phyloP scores from a whole-genome alignment of 2,113 vertebrate species.

The Choloepus hoffmanni region DNA sequence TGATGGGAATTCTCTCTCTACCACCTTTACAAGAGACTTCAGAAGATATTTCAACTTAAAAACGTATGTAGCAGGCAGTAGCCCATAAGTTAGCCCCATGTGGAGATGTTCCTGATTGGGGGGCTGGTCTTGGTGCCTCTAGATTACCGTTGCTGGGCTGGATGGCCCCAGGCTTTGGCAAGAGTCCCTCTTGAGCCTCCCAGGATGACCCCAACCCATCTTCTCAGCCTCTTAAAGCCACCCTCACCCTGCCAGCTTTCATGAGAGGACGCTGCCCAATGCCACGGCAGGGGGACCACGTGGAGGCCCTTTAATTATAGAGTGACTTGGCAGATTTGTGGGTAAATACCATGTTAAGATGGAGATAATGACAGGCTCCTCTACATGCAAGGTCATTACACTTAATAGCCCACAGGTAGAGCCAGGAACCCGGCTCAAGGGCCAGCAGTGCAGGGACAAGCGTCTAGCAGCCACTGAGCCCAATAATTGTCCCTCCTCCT shows the following conservation, averaged over 20 bases:
- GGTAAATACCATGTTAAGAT: slow-evolving; percentile 80
- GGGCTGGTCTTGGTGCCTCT: not conserved
- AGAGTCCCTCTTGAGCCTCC: not conserved
- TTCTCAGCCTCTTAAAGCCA: slow-evolving; percentile 45
- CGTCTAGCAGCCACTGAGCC: slow-evolving; percentile 62
- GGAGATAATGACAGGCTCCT: slow-evolving; percentile 83
- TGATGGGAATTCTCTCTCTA: not conserved
- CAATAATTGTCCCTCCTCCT: slow-evolving; percentile 73
- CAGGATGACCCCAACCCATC: not conserved
- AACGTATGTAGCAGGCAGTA: not conserved
- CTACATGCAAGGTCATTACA: slow-evolving; percentile 82
- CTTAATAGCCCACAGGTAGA: slow-evolving; percentile 85
- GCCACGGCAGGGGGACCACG: not conserved
- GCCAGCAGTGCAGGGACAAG: slow-evolving; percentile 83
- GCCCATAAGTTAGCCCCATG: not conserved
- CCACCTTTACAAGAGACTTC: not conserved
- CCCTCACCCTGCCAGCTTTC: not conserved
- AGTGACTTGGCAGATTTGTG: slow-evolving; percentile 68
- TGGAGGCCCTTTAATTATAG: slow-evolving; percentile 52
- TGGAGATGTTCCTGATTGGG: not conserved
- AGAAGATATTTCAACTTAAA: not conserved
- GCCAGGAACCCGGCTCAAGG: slow-evolving; percentile 78
- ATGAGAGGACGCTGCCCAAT: not conserved
- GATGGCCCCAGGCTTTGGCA: not conserved
- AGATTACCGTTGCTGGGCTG: not conserved